Conservation (phyloP, 2,113 vertebrate species). For the Poeciliopsis prolifica region DNA sequence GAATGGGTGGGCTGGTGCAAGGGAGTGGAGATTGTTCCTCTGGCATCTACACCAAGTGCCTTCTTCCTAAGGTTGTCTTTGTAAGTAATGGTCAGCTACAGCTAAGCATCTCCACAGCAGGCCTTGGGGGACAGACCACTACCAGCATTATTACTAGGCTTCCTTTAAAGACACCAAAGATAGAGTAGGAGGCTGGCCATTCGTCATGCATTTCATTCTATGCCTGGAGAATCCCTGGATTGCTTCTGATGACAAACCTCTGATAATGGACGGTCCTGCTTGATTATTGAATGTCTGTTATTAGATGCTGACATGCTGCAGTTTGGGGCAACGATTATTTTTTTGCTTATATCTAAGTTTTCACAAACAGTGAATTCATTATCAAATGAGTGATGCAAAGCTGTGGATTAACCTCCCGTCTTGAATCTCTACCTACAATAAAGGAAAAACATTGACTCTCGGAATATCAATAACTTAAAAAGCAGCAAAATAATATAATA, state of each 20-base stretch:
- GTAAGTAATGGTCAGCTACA: constrained; percentile 59
- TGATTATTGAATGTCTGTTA: constrained; percentile 13
- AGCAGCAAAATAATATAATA: not conserved
- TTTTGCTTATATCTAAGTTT: not conserved
- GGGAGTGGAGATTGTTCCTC: constrained; percentile 36
- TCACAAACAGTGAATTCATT: not conserved
- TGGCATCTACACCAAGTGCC: constrained; percentile 49
- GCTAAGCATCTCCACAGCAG: constrained; percentile 51
- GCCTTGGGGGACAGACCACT: constrained; percentile 51
- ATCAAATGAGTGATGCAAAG: not conserved
- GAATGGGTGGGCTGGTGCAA: constrained; percentile 20
- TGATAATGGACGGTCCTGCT: constrained; percentile 22
- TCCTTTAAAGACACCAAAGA: constrained; percentile 59
- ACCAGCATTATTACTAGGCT: constrained; percentile 45
- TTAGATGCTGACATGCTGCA: constrained; percentile 2
- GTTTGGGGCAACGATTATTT: not conserved
- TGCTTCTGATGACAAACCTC: constrained; percentile 30
- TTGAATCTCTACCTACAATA: not conserved
- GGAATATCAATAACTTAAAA: not conserved
- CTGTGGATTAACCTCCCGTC: not conserved
- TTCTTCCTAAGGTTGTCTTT: constrained; percentile 56
- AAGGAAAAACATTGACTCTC: not conserved
- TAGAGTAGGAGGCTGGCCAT: constrained; percentile 22
- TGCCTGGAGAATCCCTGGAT: constrained; percentile 6
- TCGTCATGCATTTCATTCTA: constrained; percentile 27